Base-by-base conservation (phyloP, 1,140 invertebrate species). In the Drosophila suzukii region DNA sequence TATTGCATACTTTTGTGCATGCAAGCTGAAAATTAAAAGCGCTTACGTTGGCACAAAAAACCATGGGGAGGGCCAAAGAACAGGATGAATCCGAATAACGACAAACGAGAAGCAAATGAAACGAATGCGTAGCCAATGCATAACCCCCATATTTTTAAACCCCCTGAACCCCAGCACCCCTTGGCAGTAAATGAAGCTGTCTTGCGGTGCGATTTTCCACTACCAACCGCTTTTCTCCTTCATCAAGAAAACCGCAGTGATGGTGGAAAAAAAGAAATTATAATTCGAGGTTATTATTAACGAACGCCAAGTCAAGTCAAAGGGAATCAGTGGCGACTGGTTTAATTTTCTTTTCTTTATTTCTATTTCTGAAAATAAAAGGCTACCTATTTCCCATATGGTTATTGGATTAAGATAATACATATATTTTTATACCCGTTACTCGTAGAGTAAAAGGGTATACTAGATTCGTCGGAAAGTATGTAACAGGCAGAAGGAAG, bases 1-100 rank as follows among this genome's bases (percentile, higher is more conserved):
- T 90, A 90, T 89, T 89, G 84, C 84, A 89, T 81, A 89, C 77
- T 89, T 84, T 89, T 89, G 85, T 90, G 84, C 85, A 89, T 88
- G 84, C 84, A 84, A 88, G 84, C 84, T 88, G 84, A 90, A 89
- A 89, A 89, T 89, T 90, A 90, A 89, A 89, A 89, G 77, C 74
- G 84, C 81, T 89, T 89, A 84, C 85, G 81, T 75, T 89, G 53
- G 74, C 83, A 59, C 57, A 86, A 71, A 61, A 36, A 50, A 71
- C 49, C 49, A 51, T 6, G 8, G 49, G 27, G 49, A 51, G 67
- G 49, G n/a, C 30, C 51, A 43, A 38, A 39, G 17, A 62, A 15
- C 41, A 32, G 36, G 20, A 27, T 15, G 57, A 56, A 70, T 30
- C 59, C 59, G 57, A 62, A 72, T 55, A 63, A 62, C 46, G 63